Base-by-base conservation (phyloP, 2,888 invertebrate genomes). In the Blastobasis lacticolella region DNA sequence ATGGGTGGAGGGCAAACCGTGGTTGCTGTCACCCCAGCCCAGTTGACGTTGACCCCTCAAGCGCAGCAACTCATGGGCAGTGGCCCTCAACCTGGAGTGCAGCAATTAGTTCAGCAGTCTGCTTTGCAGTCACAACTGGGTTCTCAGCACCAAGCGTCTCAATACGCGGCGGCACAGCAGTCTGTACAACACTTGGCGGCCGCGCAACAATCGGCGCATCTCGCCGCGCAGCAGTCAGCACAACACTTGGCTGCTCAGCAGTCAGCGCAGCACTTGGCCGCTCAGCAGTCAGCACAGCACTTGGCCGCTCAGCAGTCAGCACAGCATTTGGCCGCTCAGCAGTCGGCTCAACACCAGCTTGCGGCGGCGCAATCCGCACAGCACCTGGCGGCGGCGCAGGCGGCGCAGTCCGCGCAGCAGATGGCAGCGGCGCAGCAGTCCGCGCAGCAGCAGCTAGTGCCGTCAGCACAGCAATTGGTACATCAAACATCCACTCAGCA, bases 1-100 rank as follows among this genome's bases (percentile, higher is more conserved):
- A 88, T 88, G 86, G 80, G 87, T 51, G 86, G 80, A 23, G 87
- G 88, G 9, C 87, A 86, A 60, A 86, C 87, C 49, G 86, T 88
- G 48, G 88, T 88, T 37, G 87, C 87, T 40, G 85, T 88, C 9
- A 77, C 77, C 9, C 88, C 88, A 49, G 88, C 88, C 38, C 88
- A 88, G 62, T 63, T 88, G 37, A 86, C 88, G 8, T 62, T 88
- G 51, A 83, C 76, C 45, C 86, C 79, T 45, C 76, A 78, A 10
- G 66, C 81, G 9, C 86, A 82, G 51, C 88, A 88, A 55, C 66
- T 87, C 5, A 84, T 87, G 71, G 75, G 77, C 48, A 84, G 71
- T 72, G 81, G 75, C 37, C 71, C 82, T 38, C 86, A 85, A 60
- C 76, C 75, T 53, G 74, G 87, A 56, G 86, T 87, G 2, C 87